Evolutionary conservation across 1,140 invertebrate species (phyloP), one percentile per base, ranked within the genome.

Genomic region (Cardiocondyla obscurior): DNA sequence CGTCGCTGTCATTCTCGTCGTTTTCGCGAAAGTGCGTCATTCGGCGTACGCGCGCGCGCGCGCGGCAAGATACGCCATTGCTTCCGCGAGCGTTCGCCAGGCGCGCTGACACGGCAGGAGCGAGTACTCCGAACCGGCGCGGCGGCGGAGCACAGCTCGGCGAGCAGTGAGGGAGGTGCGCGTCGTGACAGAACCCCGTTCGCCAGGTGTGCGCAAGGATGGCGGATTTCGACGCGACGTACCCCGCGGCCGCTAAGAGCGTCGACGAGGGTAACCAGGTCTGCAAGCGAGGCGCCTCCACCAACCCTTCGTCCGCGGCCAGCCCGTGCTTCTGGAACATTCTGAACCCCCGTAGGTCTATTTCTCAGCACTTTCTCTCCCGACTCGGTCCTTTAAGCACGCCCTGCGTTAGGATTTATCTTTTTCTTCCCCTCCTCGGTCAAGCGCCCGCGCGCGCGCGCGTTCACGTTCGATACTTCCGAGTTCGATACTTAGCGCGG

Each of bases 271-370:
- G 81, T 10, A 55, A 67, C 22, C 39, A 57, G 65, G 74, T 87
- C 58, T 92, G 91, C 85, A 92, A 93, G 82, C 88, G 83, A 65
- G 33, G 82, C 55, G 44, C 51, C 57, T 51, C 22, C 64, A 65
- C 44, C 65, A 81, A 83, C 60, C 28, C 77, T 39, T 81, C 86
- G 8, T 28, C 28, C 51, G 30, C 53, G 28, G 46, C 88, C 28
- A 89, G 81, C 64, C 91, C 91, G 44, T 93, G 93, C 82, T 91
- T 93, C 87, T 94, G 93, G 93, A 93, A 90, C 84, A 90, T 94
- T 49, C 88, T 93, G 30, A 84, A 93, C 70, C 92, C 92, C 55
- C 86, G 93, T 93, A 94, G 89, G 92, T 65, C 81, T 33, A 25
- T 55, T 57, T 39, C 7, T 39, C 36, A 1, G n/a, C 36, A 7